These are phyloP conservation scores for Uropsilus gracilis DNA, from an alignment of 2,113 vertebrate species.

Conservation along the genomic window DNA sequence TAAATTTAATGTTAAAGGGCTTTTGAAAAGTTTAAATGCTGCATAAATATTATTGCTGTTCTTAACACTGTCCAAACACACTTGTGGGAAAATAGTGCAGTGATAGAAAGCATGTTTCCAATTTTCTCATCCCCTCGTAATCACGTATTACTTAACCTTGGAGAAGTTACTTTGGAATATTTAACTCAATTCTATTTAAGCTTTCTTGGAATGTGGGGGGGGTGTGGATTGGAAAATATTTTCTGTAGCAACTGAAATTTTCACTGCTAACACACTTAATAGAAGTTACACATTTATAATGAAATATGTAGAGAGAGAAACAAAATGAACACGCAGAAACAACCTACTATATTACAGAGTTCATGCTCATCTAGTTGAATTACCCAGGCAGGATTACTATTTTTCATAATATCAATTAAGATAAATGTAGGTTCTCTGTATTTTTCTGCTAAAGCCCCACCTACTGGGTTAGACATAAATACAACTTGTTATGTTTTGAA, in stretches of 20 bases:
- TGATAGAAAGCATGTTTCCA: not conserved
- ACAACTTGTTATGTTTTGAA: not conserved
- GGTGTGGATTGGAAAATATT: not conserved
- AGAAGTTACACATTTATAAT: not conserved
- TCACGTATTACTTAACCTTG: not conserved
- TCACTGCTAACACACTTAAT: not conserved
- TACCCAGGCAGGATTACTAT: no score
- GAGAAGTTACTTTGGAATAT: conserved; percentile 4
- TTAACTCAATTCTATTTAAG: not conserved
- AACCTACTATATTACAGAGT: not conserved
- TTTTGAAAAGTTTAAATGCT: not conserved
- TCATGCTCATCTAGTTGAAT: no score
- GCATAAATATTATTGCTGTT: not conserved
- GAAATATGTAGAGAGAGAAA: not conserved
- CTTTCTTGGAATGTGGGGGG: not conserved
- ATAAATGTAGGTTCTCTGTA: not conserved
- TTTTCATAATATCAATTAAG: no score
- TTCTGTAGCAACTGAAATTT: not conserved
- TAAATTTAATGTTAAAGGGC: not conserved
- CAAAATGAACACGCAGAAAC: not conserved
- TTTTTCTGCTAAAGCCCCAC: not conserved
- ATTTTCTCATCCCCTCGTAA: not conserved
- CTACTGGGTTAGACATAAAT: not conserved
- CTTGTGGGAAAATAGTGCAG: not conserved
- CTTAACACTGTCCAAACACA: not conserved